Base-by-base conservation (phyloP, 1,140 invertebrate species). In the Pollicipes pollicipes region DNA sequence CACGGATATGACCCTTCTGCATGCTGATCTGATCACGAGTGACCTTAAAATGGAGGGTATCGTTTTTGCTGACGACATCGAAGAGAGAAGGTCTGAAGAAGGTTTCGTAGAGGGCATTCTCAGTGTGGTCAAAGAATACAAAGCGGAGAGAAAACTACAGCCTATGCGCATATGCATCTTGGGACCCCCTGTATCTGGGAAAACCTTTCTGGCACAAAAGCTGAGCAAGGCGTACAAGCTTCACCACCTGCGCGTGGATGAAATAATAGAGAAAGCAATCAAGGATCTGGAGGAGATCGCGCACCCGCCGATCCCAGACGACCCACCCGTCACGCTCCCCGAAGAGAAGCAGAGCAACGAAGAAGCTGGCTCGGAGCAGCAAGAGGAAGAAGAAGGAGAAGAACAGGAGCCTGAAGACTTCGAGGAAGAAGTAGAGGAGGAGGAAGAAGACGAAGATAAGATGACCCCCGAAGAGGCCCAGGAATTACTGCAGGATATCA, bases 31-130 rank as follows among this genome's bases (percentile, higher is more conserved):
- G 2, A 10, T 66, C 3, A 27, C 28, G 17, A 6, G 24, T 3
- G 64, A 66, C 64, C n/a, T 66, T n/a, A 66, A 66, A n/a, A 66
- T 66, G 64, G 28, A 29, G n/a, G 17, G 64, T 24, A 29, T 66
- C 1, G 10, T 66, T 10, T 10, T 28, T 3, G 27, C 64, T 1
- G 64, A 66, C 27, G 10, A 28, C 27, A 66, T 66, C 64, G 28
- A 29, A 10, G 64, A 66, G 64, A 8, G n/a, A 17, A 21, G 28
- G 24, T 66, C 3, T n/a, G 64, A 66, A n/a, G 10, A 4, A 3
- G 64, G 64, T n/a, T 66, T 66, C 17, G 64, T 66, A 8, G n/a
- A 27, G 8, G 64, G 27, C 3, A 66, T 66, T 21, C 6, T n/a
- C 6, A n/a, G 28, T 3, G 17, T 66, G 8, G 64, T 66, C 17